A percentile compares a stretch with the other conserved stretches of the same genome.
phyloP scores from a whole-genome alignment of 2,797 vertebrate genomes.

The Smutsia gigantea region DNA sequence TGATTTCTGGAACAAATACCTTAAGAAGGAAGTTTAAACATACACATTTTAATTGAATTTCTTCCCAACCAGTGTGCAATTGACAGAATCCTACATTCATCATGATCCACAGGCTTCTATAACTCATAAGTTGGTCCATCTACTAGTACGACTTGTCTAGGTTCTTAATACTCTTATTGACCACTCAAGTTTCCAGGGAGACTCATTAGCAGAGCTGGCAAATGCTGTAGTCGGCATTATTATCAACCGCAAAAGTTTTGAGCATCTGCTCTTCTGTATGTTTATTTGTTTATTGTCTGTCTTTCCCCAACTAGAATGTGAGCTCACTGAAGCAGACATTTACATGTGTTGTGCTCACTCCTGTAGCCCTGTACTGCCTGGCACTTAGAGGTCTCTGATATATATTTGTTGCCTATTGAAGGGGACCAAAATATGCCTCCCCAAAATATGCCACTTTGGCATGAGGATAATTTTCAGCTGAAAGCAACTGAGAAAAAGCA shows the following conservation, averaged over 20 bases:
- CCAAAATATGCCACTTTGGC: background rate
- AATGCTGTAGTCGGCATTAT: background rate
- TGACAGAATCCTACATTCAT: background rate
- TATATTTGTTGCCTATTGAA: background rate
- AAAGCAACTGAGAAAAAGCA: background rate
- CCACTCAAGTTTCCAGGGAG: constrained; percentile 64
- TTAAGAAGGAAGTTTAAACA: constrained; percentile 22
- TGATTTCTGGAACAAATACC: constrained; percentile 70
- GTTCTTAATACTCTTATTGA: constrained; percentile 44
- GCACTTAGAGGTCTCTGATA: too few relatives aligned
- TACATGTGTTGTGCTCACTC: background rate
- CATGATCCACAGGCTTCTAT: background rate
- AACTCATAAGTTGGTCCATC: background rate
- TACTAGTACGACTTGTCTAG: background rate
- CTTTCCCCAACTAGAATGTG: background rate
- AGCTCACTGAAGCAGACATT: background rate
- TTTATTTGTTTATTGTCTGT: constrained; percentile 7
- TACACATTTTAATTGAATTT: constrained; percentile 55
- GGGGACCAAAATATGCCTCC: too few relatives aligned
- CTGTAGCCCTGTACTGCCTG: background rate
- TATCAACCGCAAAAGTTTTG: background rate
- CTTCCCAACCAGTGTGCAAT: background rate
- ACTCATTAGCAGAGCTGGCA: constrained; percentile 53
- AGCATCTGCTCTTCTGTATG: background rate
- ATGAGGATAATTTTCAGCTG: background rate